Conservation (phyloP, 1,140 invertebrate genomes). For the Macrostomum lignano region DNA sequence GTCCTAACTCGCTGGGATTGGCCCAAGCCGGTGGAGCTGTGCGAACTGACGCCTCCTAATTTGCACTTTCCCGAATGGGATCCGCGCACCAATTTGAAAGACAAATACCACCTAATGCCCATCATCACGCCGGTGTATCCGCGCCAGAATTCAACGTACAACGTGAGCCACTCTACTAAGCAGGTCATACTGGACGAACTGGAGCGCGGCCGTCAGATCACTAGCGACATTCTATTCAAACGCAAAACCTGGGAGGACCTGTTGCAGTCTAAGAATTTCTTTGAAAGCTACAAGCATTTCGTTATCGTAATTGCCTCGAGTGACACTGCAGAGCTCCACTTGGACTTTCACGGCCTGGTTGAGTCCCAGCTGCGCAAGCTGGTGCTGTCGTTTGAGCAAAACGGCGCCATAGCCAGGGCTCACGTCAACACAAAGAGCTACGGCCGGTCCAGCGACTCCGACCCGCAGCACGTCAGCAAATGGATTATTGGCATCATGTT, state of each 20-base stretch:
- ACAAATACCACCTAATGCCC: conserved; percentile 87
- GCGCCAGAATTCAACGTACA: conserved; percentile 91
- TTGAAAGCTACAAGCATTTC: conserved; percentile 2
- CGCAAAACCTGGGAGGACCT: neutral
- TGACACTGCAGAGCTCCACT: neutral
- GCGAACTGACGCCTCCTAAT: conserved; percentile 18
- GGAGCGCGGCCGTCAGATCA: neutral
- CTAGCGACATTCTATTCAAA: neutral
- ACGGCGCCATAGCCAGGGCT: conserved; percentile 56
- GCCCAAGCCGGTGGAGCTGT: conserved; percentile 73
- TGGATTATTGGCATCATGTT: conserved; percentile 98
- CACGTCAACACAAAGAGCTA: conserved; percentile 76
- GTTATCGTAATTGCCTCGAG: neutral
- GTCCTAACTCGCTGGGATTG: conserved; percentile 79
- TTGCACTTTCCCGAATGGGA: conserved; percentile 8
- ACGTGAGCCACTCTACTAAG: conserved; percentile 1
- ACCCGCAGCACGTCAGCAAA: conserved; percentile 35
- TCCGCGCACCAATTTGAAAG: conserved; percentile 44
- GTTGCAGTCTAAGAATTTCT: conserved; percentile 2
- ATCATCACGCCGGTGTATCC: conserved; percentile 98
- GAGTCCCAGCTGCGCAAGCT: conserved; percentile 80
- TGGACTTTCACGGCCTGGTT: conserved; percentile 39
- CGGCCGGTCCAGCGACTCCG: conserved; percentile 24
- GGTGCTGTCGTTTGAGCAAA: conserved; percentile 63
- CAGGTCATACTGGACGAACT: conserved; percentile 1